Evolutionary conservation across 2,888 invertebrate species (phyloP), one percentile per base, ranked within the genome.

Genomic region (Acanthosepion esculentum): DNA sequence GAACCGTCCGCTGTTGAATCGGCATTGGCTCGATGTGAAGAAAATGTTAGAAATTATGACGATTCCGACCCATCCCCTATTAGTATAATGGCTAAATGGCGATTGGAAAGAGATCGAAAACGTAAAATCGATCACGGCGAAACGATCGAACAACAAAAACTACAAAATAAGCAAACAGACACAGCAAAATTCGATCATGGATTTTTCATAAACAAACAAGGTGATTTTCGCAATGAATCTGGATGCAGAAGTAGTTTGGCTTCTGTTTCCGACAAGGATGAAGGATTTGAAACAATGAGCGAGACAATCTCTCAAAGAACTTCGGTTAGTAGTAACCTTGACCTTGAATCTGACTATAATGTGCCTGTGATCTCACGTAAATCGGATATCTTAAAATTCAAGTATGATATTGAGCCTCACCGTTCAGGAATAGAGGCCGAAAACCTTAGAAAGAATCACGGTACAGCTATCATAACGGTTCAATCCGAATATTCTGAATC

Each of bases 211-310:
- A 94, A 91, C 48, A 48, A 95, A 29, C 95, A 95, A 93, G 95
- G 95, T 64, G 96, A 96, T 94, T 95, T 96, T 50, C 96, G 95
- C 94, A 96, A 96, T 94, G 97, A 97, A 41, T 95, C 96, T 48
- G 96, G 96, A 1, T 97, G 96, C 26, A 95, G 97, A 33, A 96
- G 96, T 95, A 97, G 96, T 95, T 96, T 96, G 94, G 96, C 96
- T 78, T 96, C 96, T 94, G 96, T 96, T 94, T 96, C 96, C 93
- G 97, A 96, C 95, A 94, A 96, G 78, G 97, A 97, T 95, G 97
- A 97, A 95, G 97, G 97, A 33, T 97, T 97, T 95, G 97, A 97
- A 94, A 97, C 97, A 12, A 96, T 96, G 96, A 96, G 97, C 18
- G 97, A 96, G 53, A 96, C 96, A 33, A 96, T 96, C 91, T 97